A percentile compares a stretch with the other conserved stretches of the same genome.
phyloP scores from a whole-genome alignment of 1,140 invertebrate species.

The Aphelenchoides fujianensis region DNA sequence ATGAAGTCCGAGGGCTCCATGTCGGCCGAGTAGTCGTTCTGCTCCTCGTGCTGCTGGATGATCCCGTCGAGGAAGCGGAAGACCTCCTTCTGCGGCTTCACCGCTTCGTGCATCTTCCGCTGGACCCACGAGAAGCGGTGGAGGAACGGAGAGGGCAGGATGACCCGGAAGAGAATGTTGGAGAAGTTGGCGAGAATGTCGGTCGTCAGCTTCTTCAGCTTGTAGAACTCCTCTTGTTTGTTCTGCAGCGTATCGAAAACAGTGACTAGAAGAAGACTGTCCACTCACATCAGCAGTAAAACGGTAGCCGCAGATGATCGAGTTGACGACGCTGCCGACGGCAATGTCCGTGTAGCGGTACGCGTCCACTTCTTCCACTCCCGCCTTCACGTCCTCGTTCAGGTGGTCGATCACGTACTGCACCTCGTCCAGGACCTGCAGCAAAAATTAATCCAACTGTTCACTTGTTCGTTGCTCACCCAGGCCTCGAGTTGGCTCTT shows the following conservation, averaged over 20 bases:
- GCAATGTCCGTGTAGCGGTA: constrained; percentile 14
- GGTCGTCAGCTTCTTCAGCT: not conserved
- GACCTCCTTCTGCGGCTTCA: not conserved
- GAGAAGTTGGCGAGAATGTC: constrained; percentile 13
- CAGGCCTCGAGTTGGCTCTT: constrained; percentile 50
- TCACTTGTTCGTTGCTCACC: constrained; percentile 66
- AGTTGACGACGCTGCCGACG: constrained; percentile 13
- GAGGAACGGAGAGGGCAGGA: constrained; percentile 32
- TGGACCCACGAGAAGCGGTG: constrained; percentile 23
- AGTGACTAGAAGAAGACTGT: no score
- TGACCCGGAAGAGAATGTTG: constrained; percentile 24
- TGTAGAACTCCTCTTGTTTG: constrained; percentile 22
- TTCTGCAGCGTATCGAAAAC: no score
- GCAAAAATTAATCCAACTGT: no score
- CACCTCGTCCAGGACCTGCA: not conserved
- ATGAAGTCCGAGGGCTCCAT: not conserved
- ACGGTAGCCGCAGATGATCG: not conserved
- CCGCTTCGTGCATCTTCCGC: not conserved
- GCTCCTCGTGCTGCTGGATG: not conserved
- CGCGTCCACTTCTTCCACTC: not conserved
- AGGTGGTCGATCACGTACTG: not conserved
- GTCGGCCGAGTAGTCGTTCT: not conserved
- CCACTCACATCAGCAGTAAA: constrained; percentile 1
- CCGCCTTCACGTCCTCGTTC: not conserved
- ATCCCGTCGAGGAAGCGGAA: not conserved